A percentile compares a stretch with the other conserved stretches of the same genome.
These are phyloP conservation scores for Apodemia zela DNA, from an alignment of 2,888 invertebrate species.

Conservation along the genomic window DNA sequence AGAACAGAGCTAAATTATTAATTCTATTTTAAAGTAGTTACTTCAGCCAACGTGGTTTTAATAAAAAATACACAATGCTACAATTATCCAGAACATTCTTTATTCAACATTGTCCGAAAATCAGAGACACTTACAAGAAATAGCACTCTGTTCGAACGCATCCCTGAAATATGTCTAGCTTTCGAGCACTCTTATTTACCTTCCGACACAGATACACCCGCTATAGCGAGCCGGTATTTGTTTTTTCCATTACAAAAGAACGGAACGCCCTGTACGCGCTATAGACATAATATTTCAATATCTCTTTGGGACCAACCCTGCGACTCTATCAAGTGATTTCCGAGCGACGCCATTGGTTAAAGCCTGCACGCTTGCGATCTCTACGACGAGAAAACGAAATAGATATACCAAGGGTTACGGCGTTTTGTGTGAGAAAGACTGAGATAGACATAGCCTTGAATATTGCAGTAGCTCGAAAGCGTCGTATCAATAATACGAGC, in stretches of 20 bases:
- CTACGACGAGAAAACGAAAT: constrained; percentile 47
- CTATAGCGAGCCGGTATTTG: constrained; percentile 56
- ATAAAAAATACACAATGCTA: constrained; percentile 20
- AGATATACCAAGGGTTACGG: constrained; percentile 23
- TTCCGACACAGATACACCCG: constrained; percentile 39
- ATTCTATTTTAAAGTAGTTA: constrained; percentile 4
- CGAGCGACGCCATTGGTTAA: constrained; percentile 56
- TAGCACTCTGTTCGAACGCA: constrained; percentile 64
- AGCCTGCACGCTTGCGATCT: constrained; percentile 37
- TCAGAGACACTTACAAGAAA: constrained; percentile 69
- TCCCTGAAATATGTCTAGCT: constrained; percentile 64
- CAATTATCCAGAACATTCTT: constrained; percentile 54
- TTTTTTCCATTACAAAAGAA: constrained; percentile 75
- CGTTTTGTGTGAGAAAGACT: constrained; percentile 32
- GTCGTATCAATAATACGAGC: constrained; percentile 77
- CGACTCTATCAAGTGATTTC: constrained; percentile 63
- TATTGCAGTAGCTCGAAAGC: constrained; percentile 70
- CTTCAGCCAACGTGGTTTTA: constrained; percentile 5
- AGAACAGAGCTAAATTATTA: background rate
- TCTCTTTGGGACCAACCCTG: constrained; percentile 59
- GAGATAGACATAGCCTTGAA: constrained; percentile 54
- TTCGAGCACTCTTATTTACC: constrained; percentile 69
- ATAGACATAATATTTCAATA: constrained; percentile 76
- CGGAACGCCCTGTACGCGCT: constrained; percentile 62
- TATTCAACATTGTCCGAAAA: constrained; percentile 72